phyloP scores from a whole-genome alignment of 2,797 vertebrate species.

The Poecilia velifera region DNA sequence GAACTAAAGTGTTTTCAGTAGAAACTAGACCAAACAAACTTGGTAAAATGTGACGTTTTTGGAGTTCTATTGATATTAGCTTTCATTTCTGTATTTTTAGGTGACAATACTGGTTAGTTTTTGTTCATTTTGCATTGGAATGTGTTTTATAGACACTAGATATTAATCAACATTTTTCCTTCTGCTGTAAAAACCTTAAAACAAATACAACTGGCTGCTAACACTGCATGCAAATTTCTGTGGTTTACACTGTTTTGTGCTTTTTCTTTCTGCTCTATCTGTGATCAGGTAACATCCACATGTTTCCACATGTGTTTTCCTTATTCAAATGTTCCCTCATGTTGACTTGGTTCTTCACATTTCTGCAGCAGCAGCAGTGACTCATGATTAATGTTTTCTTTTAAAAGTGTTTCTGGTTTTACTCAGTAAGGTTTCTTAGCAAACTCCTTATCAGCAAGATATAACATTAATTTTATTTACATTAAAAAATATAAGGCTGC shows the following conservation, averaged over 20 bases:
- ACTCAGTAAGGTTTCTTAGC: neutral
- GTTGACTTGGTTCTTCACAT: neutral
- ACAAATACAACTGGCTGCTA: neutral
- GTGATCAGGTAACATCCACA: neutral
- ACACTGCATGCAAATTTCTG: neutral
- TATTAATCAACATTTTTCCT: neutral
- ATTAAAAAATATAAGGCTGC: too few species aligned
- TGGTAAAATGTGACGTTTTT: too few species aligned
- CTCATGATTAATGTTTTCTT: neutral
- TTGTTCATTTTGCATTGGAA: neutral
- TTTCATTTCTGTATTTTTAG: neutral
- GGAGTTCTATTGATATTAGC: too few species aligned
- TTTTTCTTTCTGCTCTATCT: neutral
- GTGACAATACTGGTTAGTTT: neutral
- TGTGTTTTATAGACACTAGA: neutral
- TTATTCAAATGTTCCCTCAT: neutral
- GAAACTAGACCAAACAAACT: too few species aligned
- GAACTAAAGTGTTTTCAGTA: too few species aligned
- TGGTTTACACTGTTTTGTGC: neutral
- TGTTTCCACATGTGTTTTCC: conserved; percentile 13
- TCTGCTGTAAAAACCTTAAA: neutral
- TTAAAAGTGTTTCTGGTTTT: neutral
- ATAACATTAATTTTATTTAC: too few species aligned
- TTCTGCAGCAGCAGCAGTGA: neutral
- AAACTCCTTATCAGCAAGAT: too few species aligned